Base-by-base conservation (phyloP, 92 coral and sea anemone genomes). In the Zoanthus sansibaricus region DNA sequence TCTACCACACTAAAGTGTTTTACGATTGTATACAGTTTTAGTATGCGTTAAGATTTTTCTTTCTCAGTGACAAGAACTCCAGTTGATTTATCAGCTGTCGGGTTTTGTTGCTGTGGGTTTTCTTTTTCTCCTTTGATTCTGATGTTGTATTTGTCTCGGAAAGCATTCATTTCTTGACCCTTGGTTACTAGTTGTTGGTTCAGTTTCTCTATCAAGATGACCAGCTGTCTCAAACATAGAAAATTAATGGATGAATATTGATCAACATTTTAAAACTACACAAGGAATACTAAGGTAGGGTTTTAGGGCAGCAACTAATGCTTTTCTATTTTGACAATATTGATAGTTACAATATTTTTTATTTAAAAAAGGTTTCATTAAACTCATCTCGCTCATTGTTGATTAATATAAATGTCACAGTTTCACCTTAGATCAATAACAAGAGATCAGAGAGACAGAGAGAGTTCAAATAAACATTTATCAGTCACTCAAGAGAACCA, bases 91-190 rank as follows among this genome's bases (percentile, higher is more conserved):
- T 67, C 80, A 3, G 75, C 37, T 14, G 75, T 47, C 30, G 11
- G 72, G 13, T n/a, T 75, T 58, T 87, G 78, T 17, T 87, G 72
- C 7, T 56, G 76, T 45, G 72, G 0, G 25, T 32, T 54, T 3
- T 89, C 87, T 32, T 84, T 84, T 9, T 83, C 87, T 31, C 75
- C 86, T 89, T 64, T 86, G 77, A 82, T 87, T 32, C 71, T 86
- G 72, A 72, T 72, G 82, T 72, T 80, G 85, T 80, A 80, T 56
- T 80, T 80, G 75, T 80, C 85, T 13, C 85, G 70, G 62, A 80
- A 80, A 20, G 85, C 85, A 66, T 66, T 80, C 33, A 80, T 18
- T 17, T 80, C 85, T 70, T 80, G 85, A n/a, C 85, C 85, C 85
- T 80, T 80, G 44, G 62, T 64, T 52, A 80, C 58, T 3, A 80